phyloP scores from a whole-genome alignment of 2,888 invertebrate genomes.

The Drosophila macrothrix region DNA sequence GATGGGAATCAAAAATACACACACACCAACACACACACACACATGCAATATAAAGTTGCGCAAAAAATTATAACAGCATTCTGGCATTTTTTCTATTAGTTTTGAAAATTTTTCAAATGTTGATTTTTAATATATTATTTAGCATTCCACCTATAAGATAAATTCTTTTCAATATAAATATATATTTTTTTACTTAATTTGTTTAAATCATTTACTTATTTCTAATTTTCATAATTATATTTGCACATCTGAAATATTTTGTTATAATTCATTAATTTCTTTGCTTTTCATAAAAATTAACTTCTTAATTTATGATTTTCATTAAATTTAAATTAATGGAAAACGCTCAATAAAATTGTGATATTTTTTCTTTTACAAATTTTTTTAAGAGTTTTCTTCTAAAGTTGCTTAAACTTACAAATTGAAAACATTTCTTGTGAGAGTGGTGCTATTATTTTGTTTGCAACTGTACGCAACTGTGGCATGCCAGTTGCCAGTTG shows the following conservation, averaged over 20 bases:
- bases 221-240: neutral
- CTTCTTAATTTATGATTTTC: neutral
- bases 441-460: neutral
- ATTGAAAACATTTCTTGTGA: neutral
- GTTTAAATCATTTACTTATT: neutral
- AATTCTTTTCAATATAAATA: neutral
- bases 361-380: neutral
- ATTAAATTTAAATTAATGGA: neutral
- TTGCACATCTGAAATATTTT: neutral
- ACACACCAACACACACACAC: slow-evolving; percentile 13
- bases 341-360: neutral
- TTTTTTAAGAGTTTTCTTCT: neutral
- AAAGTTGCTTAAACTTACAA: neutral
- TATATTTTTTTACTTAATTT: neutral
- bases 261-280: neutral
- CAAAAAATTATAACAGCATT: neutral
- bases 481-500: slow-evolving; percentile 46
- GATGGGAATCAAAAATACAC: slow-evolving; percentile 51
- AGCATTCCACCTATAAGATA: neutral
- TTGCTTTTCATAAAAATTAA: neutral
- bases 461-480: neutral
- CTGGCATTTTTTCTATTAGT: neutral
- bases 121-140: neutral
- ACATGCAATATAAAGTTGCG: slow-evolving; percentile 7
- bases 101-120: neutral